Base-by-base conservation (phyloP, 2,888 invertebrate species). In the Eupithecia pulchellata region DNA sequence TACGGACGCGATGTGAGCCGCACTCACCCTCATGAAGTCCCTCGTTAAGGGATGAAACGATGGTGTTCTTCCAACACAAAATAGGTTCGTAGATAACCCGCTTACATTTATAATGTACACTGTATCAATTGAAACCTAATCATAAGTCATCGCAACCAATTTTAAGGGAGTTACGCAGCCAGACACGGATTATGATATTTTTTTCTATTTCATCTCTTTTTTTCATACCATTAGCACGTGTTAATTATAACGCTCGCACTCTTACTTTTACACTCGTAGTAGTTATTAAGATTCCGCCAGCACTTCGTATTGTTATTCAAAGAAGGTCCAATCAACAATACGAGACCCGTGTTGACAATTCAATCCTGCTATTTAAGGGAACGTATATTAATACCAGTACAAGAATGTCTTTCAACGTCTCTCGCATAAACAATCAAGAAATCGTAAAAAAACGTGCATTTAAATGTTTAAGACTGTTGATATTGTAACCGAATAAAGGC, bases 341-440 rank as follows among this genome's bases (percentile, higher is more conserved):
- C 76, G 69, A 72, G 72, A 69, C 75, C 58, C 68, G 73, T 71
- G 78, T 78, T 79, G 78, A 79, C 78, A 74, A 77, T 78, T 78
- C 79, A 79, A 79, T 79, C 75, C 71, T 64, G 69, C 73, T 71
- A 61, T 75, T 75, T 78, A 78, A 71, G 75, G 75, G 47, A 63
- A 72, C 72, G 75, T 75, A 77, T 75, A 77, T 76, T 72, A 78
- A 77, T 72, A 66, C 68, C 63, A 72, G 60, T 72, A 61, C 69
- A 66, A 68, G 66, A 68, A 68, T 68, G 65, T 64, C 61, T 60
- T 63, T 55, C 65, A 63, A 68, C 69, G 66, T 63, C 47, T 63
- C 57, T 66, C 52, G 68, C 60, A 72, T 72, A 72, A 68, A 75
- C 62, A 71, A 75, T 72, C 75, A 75, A 30, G 66, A 71, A 69